Evolutionary conservation across 2,113 vertebrate genomes (phyloP), one percentile per base, ranked within the genome.

Genomic region (Saguinus midas): DNA sequence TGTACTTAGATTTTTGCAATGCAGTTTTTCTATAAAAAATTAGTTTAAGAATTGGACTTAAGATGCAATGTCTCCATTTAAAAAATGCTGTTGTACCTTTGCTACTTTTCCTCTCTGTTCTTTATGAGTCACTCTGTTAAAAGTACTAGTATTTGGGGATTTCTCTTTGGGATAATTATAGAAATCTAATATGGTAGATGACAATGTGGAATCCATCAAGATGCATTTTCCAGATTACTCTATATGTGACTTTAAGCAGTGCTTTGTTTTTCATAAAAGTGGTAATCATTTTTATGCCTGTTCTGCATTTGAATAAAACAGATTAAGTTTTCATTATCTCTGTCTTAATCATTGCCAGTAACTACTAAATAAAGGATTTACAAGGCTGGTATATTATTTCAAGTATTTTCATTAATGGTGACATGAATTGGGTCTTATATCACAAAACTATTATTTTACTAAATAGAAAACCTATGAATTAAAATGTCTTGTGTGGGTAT

Each of bases 361-460:
- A 91, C 57, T 86, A 86, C 50, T 86, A 17, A 89, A 17, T 84
- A 25, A 82, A 86, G 10, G n/a, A 87, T 78, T 82, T 86, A 40
- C 17, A 92, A 50, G 7, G 83, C 29, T 95, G 32, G 17, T 66
- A 25, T 75, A 78, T 90, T 92, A 82, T 86, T 80, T 90, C 58
- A 90, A 68, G 64, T 45, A 66, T 92, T 90, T 96, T 96, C 21
- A 37, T 92, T 78, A 87, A 76, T 79, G 50, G 18, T 92, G 48
- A 50, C 79, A 66, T 40, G 18, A 82, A 40, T 83, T 68, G 58
- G 5, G 23, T 81, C 79, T 94, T 61, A 61, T 40, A 87, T 86
- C 37, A 92, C 25, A 92, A 95, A 85, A 89, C 11, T 43, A 5
- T 89, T 55, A 23, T 75, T 94, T 94, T 96, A 78, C 58, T 78